phyloP scores from a whole-genome alignment of 1,140 invertebrate genomes.

The Muscidifurax raptorellus region DNA sequence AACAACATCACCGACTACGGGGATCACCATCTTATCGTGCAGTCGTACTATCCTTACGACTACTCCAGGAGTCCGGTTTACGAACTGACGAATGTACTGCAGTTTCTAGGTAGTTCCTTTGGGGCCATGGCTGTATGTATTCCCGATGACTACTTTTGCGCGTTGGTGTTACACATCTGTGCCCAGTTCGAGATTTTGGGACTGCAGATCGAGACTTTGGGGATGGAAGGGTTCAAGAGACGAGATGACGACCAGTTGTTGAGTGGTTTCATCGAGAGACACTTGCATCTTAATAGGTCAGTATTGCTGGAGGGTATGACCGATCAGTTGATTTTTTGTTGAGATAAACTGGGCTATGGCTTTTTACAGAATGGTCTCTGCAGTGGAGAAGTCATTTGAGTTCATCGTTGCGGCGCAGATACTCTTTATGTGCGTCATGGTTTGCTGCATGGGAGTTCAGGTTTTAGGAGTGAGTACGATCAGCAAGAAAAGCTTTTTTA shows the following conservation, averaged over 20 bases:
- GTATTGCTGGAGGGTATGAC: background rate
- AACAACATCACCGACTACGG: slow-evolving; percentile 18
- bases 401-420: background rate
- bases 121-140: background rate
- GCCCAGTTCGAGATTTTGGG: slow-evolving; percentile 6
- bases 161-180: background rate
- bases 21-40: background rate
- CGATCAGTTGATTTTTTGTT: too few species aligned
- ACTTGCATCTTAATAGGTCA: background rate
- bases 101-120: background rate
- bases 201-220: too few species aligned
- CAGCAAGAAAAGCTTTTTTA: background rate
- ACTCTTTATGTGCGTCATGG: background rate
- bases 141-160: slow-evolving; percentile 2
- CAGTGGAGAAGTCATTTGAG: background rate
- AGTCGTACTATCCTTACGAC: slow-evolving; percentile 20
- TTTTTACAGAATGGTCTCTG: background rate
- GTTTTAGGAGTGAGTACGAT: background rate
- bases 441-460: background rate
- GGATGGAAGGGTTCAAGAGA: background rate
- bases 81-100: background rate
- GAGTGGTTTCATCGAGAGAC: background rate
- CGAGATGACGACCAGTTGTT: too few species aligned
- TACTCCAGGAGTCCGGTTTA: too few species aligned
- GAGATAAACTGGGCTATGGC: too few species aligned